Percentiles rank a stretch among this genome's conserved stretches.
These are phyloP conservation scores for Leptopilina myrica DNA, from an alignment of 2,888 invertebrate species.

Conservation along the genomic window DNA sequence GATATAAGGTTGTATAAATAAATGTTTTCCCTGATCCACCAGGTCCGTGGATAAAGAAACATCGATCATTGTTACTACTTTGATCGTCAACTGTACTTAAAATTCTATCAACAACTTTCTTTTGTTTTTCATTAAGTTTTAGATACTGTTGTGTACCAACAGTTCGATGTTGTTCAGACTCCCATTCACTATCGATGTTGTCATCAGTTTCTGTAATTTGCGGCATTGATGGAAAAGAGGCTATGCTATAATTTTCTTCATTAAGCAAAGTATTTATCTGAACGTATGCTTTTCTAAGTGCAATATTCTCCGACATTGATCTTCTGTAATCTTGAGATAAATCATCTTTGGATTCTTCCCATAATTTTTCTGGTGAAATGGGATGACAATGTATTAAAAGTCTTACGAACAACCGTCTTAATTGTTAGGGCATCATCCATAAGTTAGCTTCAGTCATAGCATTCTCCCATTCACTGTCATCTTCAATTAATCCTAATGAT, in stretches of 20 bases:
- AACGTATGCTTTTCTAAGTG: too few species aligned
- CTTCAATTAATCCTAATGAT: too few species aligned
- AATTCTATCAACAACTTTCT: neutral
- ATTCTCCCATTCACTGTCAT: slow-evolving; percentile 2
- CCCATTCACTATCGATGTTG: slow-evolving; percentile 6
- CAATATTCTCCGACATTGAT: too few species aligned
- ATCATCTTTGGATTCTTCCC: too few species aligned
- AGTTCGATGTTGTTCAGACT: slow-evolving; percentile 13
- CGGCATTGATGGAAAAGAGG: slow-evolving; percentile 28
- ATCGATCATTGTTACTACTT: too few species aligned
- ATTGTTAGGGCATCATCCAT: slow-evolving; percentile 48
- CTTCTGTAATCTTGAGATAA: too few species aligned
- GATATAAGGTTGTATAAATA: too few species aligned
- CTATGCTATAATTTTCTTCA: slow-evolving; percentile 25
- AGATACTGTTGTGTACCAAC: slow-evolving; percentile 18
- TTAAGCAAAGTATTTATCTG: slow-evolving; percentile 9
- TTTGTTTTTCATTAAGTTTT: slow-evolving; percentile 43
- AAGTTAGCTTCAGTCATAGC: slow-evolving; percentile 43
- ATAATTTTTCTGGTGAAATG: neutral
- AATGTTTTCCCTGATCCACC: too few species aligned
- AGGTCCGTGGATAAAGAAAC: too few species aligned
- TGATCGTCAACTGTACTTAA: too few species aligned
- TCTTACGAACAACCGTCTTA: slow-evolving; percentile 66
- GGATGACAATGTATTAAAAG: slow-evolving; percentile 60
- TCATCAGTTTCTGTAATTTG: neutral